Evolutionary conservation across 1,140 invertebrate genomes (phyloP), one percentile per base, ranked within the genome.

Genomic region (Drosophila micromelanica): DNA sequence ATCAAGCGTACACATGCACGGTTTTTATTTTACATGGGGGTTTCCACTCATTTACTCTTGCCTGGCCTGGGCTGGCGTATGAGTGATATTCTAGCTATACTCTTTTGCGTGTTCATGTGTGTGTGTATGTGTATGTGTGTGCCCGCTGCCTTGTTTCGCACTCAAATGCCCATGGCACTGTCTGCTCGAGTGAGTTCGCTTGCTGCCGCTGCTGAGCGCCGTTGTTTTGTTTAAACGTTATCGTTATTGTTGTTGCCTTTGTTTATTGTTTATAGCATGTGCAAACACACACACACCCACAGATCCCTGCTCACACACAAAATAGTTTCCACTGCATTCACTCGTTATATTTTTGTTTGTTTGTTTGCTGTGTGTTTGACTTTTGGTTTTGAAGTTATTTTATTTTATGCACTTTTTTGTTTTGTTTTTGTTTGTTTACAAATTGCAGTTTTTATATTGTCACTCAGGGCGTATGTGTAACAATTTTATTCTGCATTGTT

Each of bases 141-240:
- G 27, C 54, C 11, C 37, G 37, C 45, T 51, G 37, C 49, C 46
- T 13, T 57, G 68, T 64, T 75, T 73, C 60, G 73, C 82, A 79
- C 82, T 87, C 82, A 89, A 82, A 78, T 76, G 78, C 82, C 82
- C 77, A 76, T 78, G 81, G 80, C 78, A 78, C 69, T 76, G 78
- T 86, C 71, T 87, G 68, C 63, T 87, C 64, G 78, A 86, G 75
- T 86, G 82, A 55, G 56, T 82, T 70, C 63, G 82, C 82, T 78
- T 76, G 75, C 85, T 89, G 72, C 23, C 54, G 57, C 57, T 89
- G 73, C 82, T 89, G 82, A 68, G 84, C 84, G 82, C 82, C 82
- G 82, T 73, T 81, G 82, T 86, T 86, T 86, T 86, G 82, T 86
- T 87, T 86, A 73, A 78, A 78, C 82, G 82, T 86, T 86, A 86